Conservation (phyloP, 2,888 invertebrate species). For the Busseola fusca region DNA sequence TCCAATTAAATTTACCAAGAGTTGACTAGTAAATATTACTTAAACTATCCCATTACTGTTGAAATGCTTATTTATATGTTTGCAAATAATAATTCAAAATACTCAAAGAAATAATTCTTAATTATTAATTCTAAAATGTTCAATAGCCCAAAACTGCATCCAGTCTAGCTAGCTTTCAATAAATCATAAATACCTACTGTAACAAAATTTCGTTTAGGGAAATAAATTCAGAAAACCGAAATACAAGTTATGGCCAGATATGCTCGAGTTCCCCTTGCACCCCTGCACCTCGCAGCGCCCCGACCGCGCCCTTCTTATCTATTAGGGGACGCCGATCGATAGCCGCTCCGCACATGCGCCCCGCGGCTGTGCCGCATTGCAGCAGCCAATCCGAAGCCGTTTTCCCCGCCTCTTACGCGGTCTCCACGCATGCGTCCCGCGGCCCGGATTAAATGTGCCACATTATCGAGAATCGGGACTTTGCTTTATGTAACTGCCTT, state of each 20-base stretch:
- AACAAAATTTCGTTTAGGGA: too few relatives aligned
- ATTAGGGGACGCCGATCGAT: slow-evolving; percentile 36
- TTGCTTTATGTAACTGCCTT: not conserved
- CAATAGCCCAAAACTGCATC: not conserved
- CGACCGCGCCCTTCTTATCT: not conserved
- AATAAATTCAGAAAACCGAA: not conserved
- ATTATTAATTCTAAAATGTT: not conserved
- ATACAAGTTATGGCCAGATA: too few relatives aligned
- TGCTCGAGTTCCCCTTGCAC: slow-evolving; percentile 4
- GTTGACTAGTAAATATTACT: not conserved
- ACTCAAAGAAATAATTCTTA: not conserved
- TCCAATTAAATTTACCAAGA: not conserved
- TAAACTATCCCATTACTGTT: slow-evolving; percentile 39
- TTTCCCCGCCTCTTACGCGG: slow-evolving; percentile 13
- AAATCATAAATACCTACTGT: slow-evolving; percentile 9
- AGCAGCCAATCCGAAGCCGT: slow-evolving; percentile 1
- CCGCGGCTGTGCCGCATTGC: not conserved
- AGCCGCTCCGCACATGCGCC: slow-evolving; percentile 33
- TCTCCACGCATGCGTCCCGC: slow-evolving; percentile 20
- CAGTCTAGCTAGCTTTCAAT: not conserved
- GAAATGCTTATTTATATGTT: not conserved
- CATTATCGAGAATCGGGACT: not conserved
- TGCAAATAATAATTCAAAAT: not conserved
- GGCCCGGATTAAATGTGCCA: slow-evolving; percentile 5
- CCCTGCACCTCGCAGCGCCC: slow-evolving; percentile 1